Evolutionary conservation across 2,113 vertebrate species (phyloP).

Genomic region (Solenodon paradoxus): DNA sequence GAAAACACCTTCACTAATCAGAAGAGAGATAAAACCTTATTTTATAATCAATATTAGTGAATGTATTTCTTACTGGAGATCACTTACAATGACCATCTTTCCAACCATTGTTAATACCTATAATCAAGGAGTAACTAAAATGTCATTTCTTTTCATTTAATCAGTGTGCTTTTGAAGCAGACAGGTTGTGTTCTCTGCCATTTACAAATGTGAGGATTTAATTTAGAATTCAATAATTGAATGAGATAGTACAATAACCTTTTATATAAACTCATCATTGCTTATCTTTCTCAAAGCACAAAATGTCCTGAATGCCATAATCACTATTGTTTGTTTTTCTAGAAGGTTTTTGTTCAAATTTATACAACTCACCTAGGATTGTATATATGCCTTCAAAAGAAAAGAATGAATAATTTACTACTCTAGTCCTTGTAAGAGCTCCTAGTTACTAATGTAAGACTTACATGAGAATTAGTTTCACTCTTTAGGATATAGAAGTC

Average conservation of each 20-base stretch:
- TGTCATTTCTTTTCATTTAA: slow-evolving; percentile 60
- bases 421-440: background rate
- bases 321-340: slow-evolving; percentile 61
- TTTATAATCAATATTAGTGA: slow-evolving; percentile 32
- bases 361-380: slow-evolving; percentile 40
- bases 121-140: slow-evolving; percentile 45
- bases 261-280: slow-evolving; percentile 66
- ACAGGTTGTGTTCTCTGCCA: slow-evolving; percentile 42
- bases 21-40: background rate
- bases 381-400: slow-evolving; percentile 44
- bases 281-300: slow-evolving; percentile 70
- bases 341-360: slow-evolving; percentile 65
- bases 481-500: background rate
- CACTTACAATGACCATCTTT: background rate
- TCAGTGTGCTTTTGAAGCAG: slow-evolving; percentile 47
- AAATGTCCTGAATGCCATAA: slow-evolving; percentile 37
- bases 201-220: slow-evolving; percentile 59
- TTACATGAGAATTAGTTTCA: background rate
- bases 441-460: background rate
- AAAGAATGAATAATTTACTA: background rate
- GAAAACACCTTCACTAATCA: background rate
- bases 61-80: background rate
- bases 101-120: background rate
- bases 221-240: slow-evolving; percentile 70
- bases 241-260: slow-evolving; percentile 56